Evolutionary conservation across 1,140 invertebrate species (phyloP), one percentile per base, ranked within the genome.

Genomic region (Panonychus citri): DNA sequence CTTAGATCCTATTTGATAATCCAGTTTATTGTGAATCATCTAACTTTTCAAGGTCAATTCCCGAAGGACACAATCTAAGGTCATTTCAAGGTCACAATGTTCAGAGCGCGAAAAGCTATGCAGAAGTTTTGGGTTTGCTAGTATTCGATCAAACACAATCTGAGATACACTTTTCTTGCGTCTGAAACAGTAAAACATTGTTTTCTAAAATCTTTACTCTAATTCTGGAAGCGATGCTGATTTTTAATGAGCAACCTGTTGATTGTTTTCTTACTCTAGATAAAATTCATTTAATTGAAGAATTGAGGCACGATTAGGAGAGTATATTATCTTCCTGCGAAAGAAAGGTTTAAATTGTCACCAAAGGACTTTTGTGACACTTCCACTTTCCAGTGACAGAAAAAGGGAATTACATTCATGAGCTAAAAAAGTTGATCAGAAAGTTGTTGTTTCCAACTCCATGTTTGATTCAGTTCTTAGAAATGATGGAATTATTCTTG

Each of bases 301-400:
- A n/a, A n/a, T n/a, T 42, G 67, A 66, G 17, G 65, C 62, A n/a
- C 64, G 71, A 55, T 71, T 66, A 24, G 75, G 75, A 0, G 72
- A 59, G 57, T 70, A 76, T 1, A 72, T 64, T 34, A 76, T 71
- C 51, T 71, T 68, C 0, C 75, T 75, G 24, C 70, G 60, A 2
- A 75, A 62, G 53, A 75, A 67, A 4, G 75, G 73, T 55, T 75
- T 74, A 17, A 74, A 53, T 59, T 73, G 68, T 37, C 64, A 65
- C 71, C 73, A 75, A 3, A 76, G 21, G 30, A 75, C 62, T 42
- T 66, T 57, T 12, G 66, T 68, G 17, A 65, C 53, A n/a, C 60
- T 58, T 58, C 65, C 65, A 50, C 61, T 53, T 57, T 71, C 68
- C 12, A 72, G 54, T 12, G 55, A 60, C 21, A 67, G 50, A 59